Evolutionary conservation across 35 echinoderm and acorn worm species (phyloP), one percentile per base, ranked within the genome.

Genomic region (Apostichopus californicus): DNA sequence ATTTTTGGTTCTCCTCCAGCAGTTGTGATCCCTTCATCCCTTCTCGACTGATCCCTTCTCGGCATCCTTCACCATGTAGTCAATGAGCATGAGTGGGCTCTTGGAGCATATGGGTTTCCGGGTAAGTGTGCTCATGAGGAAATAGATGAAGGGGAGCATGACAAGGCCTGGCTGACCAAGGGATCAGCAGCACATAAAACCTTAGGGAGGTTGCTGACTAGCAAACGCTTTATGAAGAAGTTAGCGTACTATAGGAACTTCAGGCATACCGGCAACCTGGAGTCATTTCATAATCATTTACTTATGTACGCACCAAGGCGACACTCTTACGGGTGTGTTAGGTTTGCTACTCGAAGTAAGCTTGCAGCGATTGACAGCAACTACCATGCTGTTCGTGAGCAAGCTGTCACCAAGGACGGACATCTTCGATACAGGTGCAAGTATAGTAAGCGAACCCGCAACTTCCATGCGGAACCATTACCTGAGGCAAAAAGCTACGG

Each of bases 1-100:
- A 93, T 60, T 93, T 93, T 15, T 93, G 92, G 92, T 79, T 60
- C 61, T 77, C 68, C 3, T 78, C 66, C 13, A 77, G 56, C 21
- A 21, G 1, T 7, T 93, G 83, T 46, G 54, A 79, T 71, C 70
- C 1, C 24, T 25, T 25, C 24, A 25, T 25, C 24, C 24, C 24
- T 25, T 25, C 24, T 25, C 24, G 24, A 25, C 24, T 25, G 24
- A 25, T 60, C 58, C 6, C 77, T 86, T 85, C 56, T 93, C 3
- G 82, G 83, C 5, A 56, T 93, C 5, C 75, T 93, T 58, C 92
- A 93, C 79, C 92, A 93, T 79, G 71, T 88, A 23, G 92, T 93
- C 1, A 61, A 93, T 26, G 79, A 92, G 20, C 91, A 86, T 56
- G 80, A 92, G 56, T 92, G 91, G 91, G 18, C 61, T 55, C 28